phyloP scores from a whole-genome alignment of 2,888 invertebrate species.

The Drosophila anomalata region DNA sequence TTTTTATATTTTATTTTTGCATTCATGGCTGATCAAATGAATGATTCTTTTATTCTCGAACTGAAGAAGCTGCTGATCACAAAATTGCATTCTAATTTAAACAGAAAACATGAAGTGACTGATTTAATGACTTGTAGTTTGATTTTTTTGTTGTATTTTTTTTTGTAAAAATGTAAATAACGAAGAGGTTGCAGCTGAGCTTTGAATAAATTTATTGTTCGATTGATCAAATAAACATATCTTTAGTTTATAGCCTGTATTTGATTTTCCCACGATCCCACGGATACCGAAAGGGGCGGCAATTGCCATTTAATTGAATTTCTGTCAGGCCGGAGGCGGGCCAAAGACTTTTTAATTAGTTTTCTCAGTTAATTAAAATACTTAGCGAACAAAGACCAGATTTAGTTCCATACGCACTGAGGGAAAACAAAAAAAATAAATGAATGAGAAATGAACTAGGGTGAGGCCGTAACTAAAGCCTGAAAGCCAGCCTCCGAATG shows the following conservation, averaged over 20 bases:
- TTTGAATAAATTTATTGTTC: neutral
- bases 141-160: neutral
- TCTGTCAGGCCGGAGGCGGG: conserved; percentile 28
- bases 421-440: neutral
- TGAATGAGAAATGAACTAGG: conserved; percentile 27
- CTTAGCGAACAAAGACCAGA: conserved; percentile 7
- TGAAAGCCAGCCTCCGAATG: conserved; percentile 63
- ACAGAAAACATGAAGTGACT: neutral
- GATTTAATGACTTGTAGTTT: neutral
- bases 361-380: conserved; percentile 64
- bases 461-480: conserved; percentile 65
- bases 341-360: conserved; percentile 58
- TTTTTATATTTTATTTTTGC: neutral
- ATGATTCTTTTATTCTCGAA: neutral
- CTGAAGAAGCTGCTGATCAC: neutral
- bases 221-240: conserved; percentile 8
- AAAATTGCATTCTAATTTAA: conserved; percentile 3
- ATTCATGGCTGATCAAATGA: neutral
- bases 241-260: conserved; percentile 30
- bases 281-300: conserved; percentile 29
- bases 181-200: conserved; percentile 5
- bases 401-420: conserved; percentile 16
- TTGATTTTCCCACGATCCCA: conserved; percentile 65
- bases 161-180: neutral
- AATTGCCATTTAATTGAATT: conserved; percentile 57